Conservation (phyloP, 2,797 vertebrate genomes). For the Phoebastria nigripes region DNA sequence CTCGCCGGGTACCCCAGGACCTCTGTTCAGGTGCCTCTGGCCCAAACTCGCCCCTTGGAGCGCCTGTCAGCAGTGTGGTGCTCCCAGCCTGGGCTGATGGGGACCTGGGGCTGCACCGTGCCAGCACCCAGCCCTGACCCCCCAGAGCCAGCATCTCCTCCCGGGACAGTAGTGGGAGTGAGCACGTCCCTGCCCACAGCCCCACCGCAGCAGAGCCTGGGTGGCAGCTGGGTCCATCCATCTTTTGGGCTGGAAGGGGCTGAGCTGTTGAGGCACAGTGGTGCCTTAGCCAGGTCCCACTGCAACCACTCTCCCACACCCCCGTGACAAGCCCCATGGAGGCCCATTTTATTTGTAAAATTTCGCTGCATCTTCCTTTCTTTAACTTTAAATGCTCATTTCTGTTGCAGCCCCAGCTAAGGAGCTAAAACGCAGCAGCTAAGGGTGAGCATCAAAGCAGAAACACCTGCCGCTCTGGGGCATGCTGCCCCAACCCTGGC, state of each 20-base stretch:
- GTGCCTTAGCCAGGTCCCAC: background rate
- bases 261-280: too few species aligned
- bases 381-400: accelerated
- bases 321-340: accelerated
- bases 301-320: accelerated
- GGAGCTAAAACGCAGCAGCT: background rate
- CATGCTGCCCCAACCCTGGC: background rate
- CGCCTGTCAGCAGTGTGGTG: accelerated
- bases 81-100: accelerated
- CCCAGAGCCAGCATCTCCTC: background rate
- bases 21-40: background rate
- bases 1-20: accelerated
- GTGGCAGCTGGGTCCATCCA: accelerated
- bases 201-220: background rate
- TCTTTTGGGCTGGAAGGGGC: background rate
- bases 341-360: too few species aligned
- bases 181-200: background rate
- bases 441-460: background rate
- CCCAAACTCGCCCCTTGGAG: too few species aligned
- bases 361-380: background rate
- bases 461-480: background rate
- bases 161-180: accelerated
- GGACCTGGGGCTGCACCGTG: accelerated
- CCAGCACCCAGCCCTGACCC: background rate
- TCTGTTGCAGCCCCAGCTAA: background rate